Evolutionary conservation across 2,888 invertebrate genomes (phyloP), one percentile per base, ranked within the genome.

Genomic region (Linyphia triangularis): DNA sequence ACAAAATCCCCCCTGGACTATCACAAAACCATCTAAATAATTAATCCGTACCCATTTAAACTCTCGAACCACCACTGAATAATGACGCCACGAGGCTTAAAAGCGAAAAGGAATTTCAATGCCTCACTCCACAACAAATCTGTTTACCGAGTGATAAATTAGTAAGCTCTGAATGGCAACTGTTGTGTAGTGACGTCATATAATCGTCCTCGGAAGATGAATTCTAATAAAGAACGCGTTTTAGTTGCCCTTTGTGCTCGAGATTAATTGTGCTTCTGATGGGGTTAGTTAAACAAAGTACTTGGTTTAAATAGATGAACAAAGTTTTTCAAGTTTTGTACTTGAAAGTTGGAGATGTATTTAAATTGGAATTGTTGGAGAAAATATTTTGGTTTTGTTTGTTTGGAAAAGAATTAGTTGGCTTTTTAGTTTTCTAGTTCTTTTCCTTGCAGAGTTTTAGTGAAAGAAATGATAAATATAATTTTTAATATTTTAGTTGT

Each of bases 71-170:
- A 26, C 19, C 69, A 6, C 22, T 19, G 37, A 19, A 24, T 37
- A 13, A 10, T 10, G 26, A 24, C 63, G 22, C 9, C 24, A 24
- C 63, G 22, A 63, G 26, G 67, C 70, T 28, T 37, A 6, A 57
- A n/a, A 40, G 22, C 37, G 40, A 24, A 51, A 26, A 28, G 16
- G 43, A 72, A 24, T 51, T 43, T 43, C 40, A 51, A 43, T 40
- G 67, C 7, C 70, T 43, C 70, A 13, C 16, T 37, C 24, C 63
- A 24, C 37, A n/a, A 72, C 19, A 72, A 43, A 22, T 43, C 3
- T 72, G 51, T 72, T 51, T 43, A 7, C 16, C 26, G 26, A 51
- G 72, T 72, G 72, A 72, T 51, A 51, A 72, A 72, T 72, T 72
- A 72, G 72, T 16, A 51, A n/a, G n/a, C 26, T 16, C 22, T 72